A percentile compares a stretch with the other conserved stretches of the same genome.
Evolutionary conservation across 2,797 vertebrate species (phyloP).

Genomic region (Poecilia wingei): DNA sequence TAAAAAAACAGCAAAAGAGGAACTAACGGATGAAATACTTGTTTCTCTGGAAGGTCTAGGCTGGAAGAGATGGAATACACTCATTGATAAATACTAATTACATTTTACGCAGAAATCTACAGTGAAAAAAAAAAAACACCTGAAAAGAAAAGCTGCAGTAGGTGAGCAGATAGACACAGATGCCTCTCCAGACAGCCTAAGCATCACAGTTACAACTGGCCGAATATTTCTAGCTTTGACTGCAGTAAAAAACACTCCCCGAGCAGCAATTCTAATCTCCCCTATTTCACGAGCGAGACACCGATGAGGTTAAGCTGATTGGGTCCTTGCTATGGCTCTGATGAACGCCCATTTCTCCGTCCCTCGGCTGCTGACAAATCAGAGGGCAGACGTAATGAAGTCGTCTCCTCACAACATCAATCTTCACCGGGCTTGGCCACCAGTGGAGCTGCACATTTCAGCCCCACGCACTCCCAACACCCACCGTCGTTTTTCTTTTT

Average conservation of each 20-base stretch:
- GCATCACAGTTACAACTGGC: slow-evolving; percentile 43
- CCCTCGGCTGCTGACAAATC: slow-evolving; percentile 69
- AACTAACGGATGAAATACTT: not conserved
- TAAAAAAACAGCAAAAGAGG: not conserved
- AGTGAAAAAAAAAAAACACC: slow-evolving; percentile 10
- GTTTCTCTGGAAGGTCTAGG: slow-evolving; percentile 10
- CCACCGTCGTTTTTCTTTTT: slow-evolving; percentile 35
- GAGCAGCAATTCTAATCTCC: slow-evolving; percentile 48
- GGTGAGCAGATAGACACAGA: slow-evolving; percentile 4
- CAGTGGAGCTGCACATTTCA: slow-evolving; percentile 44
- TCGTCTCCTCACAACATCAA: slow-evolving; percentile 73
- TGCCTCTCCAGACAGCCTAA: slow-evolving; percentile 28
- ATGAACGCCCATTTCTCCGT: slow-evolving; percentile 75
- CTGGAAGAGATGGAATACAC: slow-evolving; percentile 29
- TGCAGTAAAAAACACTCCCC: slow-evolving; percentile 53
- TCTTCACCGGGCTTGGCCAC: slow-evolving; percentile 61
- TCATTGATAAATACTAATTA: slow-evolving; percentile 24
- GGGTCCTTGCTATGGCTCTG: slow-evolving; percentile 75
- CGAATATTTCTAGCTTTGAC: slow-evolving; percentile 49
- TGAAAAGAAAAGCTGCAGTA: slow-evolving; percentile 4
- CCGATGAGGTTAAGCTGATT: slow-evolving; percentile 75
- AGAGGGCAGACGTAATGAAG: slow-evolving; percentile 71
- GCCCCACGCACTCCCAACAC: not conserved
- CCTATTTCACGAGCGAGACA: slow-evolving; percentile 48
- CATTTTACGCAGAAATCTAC: slow-evolving; percentile 9